Base-by-base conservation (phyloP, 2,797 vertebrate genomes). In the Cichlasoma orientale region DNA sequence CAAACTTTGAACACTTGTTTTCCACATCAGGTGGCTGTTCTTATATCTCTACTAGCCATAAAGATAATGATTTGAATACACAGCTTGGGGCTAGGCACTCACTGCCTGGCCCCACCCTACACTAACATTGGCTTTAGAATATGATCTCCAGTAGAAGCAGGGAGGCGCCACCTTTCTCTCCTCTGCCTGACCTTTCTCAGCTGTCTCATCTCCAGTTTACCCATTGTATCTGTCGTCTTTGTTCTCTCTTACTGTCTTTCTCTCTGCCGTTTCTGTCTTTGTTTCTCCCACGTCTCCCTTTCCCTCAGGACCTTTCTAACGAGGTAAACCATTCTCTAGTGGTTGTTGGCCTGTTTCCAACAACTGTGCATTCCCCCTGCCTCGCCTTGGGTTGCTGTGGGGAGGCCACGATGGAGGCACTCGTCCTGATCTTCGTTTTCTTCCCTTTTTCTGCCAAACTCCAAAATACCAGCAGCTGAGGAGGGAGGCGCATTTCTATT, bases 321-420 rank as follows among this genome's bases (percentile, higher is more conserved):
- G 75, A 81, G 83, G 82, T 90, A 75, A 91, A 85, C 74, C 56
- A 1, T 74, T 82, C 81, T 90, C 77, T 79, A 76, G 84, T 88
- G 86, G 86, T 57, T 76, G 38, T 80, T 93, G 92, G 93, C 88
- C 55, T 63, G 44, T 58, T 86, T 94, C 90, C 91, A 90, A 41
- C 82, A 77, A 57, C 75, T 87, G 86, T 66, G 59, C 91, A 94
- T 95, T 94, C 93, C 84, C 90, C 31, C 41, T 31, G 85, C 76
- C 14, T 89, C 6, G 16, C 63, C 44, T 27, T 23, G 33, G 80
- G 94, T 94, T 94, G 92, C 91, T 88, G 88, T 89, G 92, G 91
- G 85, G 91, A 93, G 69, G 80, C 79, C 82, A 56, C 57, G 83
- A 90, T 90, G 89, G 79, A 78, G 72, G 55, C 54, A 66, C 82